Evolutionary conservation across 2,113 vertebrate genomes (phyloP).

Genomic region (Oryzias melastigma): DNA sequence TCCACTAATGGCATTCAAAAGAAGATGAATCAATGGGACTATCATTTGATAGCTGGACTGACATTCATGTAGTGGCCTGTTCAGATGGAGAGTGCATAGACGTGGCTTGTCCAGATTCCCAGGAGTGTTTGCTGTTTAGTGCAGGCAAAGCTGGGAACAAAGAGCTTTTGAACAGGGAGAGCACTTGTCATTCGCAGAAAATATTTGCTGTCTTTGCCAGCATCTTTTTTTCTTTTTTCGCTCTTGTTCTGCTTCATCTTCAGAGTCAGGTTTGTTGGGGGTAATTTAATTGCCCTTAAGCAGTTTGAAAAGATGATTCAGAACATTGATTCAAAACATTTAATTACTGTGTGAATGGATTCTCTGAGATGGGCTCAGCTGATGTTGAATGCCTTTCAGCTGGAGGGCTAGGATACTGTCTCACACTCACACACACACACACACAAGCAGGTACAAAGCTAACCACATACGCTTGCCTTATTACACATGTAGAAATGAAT

Average conservation of each 20-base stretch:
- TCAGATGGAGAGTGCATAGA: slow-evolving; percentile 80
- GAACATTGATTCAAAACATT: slow-evolving; percentile 95
- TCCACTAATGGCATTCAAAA: slow-evolving; percentile 91
- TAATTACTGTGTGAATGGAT: slow-evolving; percentile 97
- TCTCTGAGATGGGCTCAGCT: slow-evolving; percentile 85
- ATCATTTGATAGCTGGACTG: slow-evolving; percentile 85
- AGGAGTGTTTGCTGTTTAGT: slow-evolving; percentile 96
- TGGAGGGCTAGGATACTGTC: slow-evolving; percentile 65
- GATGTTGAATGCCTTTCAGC: slow-evolving; percentile 81
- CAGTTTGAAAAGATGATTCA: slow-evolving; percentile 98
- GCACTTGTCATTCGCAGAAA: slow-evolving; percentile 88
- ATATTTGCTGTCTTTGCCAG: slow-evolving; percentile 86
- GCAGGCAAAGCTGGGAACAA: slow-evolving; percentile 88
- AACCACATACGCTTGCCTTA: too few relatives aligned
- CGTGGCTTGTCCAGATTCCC: slow-evolving; percentile 86
- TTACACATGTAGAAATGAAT: background rate
- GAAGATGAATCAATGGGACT: slow-evolving; percentile 94
- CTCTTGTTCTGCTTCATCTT: slow-evolving; percentile 69
- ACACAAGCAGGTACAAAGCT: slow-evolving; percentile 11
- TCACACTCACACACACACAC: slow-evolving; percentile 22
- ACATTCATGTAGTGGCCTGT: slow-evolving; percentile 85
- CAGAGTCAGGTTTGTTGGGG: slow-evolving; percentile 93
- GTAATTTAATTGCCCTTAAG: slow-evolving; percentile 95
- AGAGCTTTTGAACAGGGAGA: slow-evolving; percentile 88
- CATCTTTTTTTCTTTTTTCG: slow-evolving; percentile 70